These are phyloP conservation scores for Gambusia yucatana DNA, from an alignment of 2,797 vertebrate species.

Conservation along the genomic window DNA sequence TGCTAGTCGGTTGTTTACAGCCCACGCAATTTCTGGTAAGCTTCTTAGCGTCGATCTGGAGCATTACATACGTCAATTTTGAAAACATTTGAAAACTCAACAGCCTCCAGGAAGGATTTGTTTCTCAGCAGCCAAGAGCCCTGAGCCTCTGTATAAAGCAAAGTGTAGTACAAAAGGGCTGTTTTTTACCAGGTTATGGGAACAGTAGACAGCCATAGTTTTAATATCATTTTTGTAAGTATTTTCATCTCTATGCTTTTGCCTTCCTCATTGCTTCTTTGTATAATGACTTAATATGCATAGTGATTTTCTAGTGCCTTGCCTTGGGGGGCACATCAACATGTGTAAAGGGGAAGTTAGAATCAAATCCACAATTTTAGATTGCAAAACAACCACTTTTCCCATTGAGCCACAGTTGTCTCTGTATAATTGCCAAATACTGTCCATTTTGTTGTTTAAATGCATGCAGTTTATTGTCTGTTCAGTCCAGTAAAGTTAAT, in stretches of 20 bases:
- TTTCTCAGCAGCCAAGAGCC: no score
- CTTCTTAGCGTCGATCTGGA: no score
- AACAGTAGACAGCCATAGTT: neutral
- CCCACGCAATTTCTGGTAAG: no score
- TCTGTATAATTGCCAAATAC: neutral
- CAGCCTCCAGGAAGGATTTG: no score
- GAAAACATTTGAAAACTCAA: no score
- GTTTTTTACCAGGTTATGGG: neutral
- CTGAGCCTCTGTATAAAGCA: no score
- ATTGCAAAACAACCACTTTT: neutral
- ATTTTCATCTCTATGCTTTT: neutral
- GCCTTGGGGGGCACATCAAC: neutral
- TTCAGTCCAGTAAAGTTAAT: neutral
- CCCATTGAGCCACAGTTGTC: neutral
- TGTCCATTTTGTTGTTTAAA: neutral
- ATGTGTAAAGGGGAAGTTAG: neutral
- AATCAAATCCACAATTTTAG: neutral
- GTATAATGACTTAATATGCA: neutral
- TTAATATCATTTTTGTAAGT: neutral
- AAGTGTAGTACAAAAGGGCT: no score
- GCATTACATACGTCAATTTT: no score
- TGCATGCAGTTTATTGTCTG: neutral
- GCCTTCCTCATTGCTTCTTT: neutral
- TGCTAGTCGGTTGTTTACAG: no score
- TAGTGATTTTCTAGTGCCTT: neutral